Evolutionary conservation across 2,113 vertebrate genomes (phyloP).

Genomic region (Crocuta crocuta): DNA sequence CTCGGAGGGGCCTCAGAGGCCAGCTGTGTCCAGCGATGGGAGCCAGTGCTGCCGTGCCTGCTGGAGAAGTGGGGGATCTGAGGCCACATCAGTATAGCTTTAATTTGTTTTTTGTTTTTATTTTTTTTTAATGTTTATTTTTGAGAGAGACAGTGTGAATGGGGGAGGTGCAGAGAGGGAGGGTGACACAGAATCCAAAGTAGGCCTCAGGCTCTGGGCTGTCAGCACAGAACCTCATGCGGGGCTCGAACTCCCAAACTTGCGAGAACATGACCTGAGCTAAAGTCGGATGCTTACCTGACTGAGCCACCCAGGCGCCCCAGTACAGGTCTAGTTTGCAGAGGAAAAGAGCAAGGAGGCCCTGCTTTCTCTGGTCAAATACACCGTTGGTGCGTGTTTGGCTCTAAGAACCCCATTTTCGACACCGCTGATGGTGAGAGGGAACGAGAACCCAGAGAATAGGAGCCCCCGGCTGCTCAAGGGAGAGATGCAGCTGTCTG

Average conservation of each 20-base stretch:
- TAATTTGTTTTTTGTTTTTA: neutral
- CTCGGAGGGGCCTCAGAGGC: neutral
- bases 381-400: neutral
- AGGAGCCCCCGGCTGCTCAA: neutral
- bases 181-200: no score
- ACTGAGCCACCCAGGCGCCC: no score
- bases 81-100: neutral
- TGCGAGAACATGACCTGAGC: no score
- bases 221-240: no score
- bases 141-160: no score
- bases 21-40: neutral
- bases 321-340: neutral
- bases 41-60: rapidly evolving
- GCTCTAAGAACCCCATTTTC: neutral
- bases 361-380: neutral
- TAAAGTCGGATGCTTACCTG: no score
- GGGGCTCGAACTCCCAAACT: no score
- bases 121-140: no score
- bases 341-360: neutral
- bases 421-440: neutral
- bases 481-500: neutral
- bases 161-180: no score
- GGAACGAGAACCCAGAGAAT: neutral
- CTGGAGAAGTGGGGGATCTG: neutral
- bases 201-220: no score